Evolutionary conservation across 2,888 invertebrate species (phyloP), one percentile per base, ranked within the genome.

Genomic region (Drosophila pseudotalamancana): DNA sequence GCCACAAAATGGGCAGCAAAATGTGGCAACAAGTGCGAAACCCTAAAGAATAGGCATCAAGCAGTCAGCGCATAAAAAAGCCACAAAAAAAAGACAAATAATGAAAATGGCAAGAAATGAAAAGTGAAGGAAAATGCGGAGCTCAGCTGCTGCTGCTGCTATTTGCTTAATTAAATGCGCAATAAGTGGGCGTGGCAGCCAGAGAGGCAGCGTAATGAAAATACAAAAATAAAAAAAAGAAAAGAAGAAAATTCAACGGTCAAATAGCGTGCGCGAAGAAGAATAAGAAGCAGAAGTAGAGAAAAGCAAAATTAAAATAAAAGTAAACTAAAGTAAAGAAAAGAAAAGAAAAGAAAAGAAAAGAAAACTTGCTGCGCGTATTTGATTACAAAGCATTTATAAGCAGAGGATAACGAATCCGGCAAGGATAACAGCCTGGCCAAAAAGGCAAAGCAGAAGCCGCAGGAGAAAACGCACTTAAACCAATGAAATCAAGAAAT

Each of bases 161-260:
- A 84, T 81, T 81, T 84, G 77, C 81, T 71, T 81, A 81, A 81
- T 81, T 81, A 81, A 81, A 81, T 84, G 78, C 78, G 63, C 68
- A 69, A 62, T 59, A 50, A 50, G 63, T 37, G 66, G 65, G 71
- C 54, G 69, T 70, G 65, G 50, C 53, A 11, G 48, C 18, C 39
- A 29, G 48, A 18, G 25, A 11, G 25, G 3, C 25, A 9, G 25
- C 25, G 18, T 29, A 43, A 43, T 43, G 43, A 43, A 32, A 45
- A 45, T 12, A n/a, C n/a, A n/a, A n/a, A n/a, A 37, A 39, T 8
- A 16, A 56, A 32, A 12, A 27, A 57, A 16, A 23, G 46, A 25
- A 55, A 31, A n/a, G n/a, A n/a, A 43, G 39, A 27, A 43, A 70
- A 59, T 29, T 49, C 53, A 70, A 65, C 55, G 69, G 59, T 55